Evolutionary conservation across 2,113 vertebrate species (phyloP).

Genomic region (Hyaena hyaena): DNA sequence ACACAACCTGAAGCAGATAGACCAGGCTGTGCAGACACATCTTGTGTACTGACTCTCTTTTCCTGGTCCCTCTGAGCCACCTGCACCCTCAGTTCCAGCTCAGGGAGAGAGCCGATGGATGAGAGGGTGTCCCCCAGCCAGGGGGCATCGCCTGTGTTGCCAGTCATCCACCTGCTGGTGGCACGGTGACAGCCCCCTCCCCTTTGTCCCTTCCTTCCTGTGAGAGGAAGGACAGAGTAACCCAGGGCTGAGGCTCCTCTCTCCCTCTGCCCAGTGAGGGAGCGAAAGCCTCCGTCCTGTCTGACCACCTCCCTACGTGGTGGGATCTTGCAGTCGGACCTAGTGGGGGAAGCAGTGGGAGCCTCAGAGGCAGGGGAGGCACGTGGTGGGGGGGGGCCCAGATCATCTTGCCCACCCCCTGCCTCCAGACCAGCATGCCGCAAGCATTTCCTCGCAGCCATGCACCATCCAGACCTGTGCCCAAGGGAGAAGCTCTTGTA

Average conservation of each 20-base stretch:
- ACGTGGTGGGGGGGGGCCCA: not conserved
- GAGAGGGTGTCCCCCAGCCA: not conserved
- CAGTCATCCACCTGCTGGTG: not conserved
- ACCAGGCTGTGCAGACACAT: not conserved
- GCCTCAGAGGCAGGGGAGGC: not conserved
- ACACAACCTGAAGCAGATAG: accelerated
- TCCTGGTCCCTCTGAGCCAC: not conserved
- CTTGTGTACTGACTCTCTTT: not conserved
- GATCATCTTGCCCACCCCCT: not conserved
- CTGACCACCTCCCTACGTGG: not conserved
- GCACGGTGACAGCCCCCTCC: not conserved
- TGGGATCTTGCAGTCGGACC: not conserved
- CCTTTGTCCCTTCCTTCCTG: not conserved
- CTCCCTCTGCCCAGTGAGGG: not conserved
- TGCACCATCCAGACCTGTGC: not conserved
- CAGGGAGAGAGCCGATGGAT: not conserved
- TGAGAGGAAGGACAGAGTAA: not conserved
- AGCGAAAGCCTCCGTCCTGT: not conserved
- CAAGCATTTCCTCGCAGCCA: not conserved
- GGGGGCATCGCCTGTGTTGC: not conserved
- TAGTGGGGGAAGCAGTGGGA: not conserved
- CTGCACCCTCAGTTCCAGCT: not conserved
- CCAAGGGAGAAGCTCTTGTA: not conserved
- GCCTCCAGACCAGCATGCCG: not conserved
- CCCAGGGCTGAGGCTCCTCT: not conserved